Conservation (phyloP, 2,888 invertebrate species). For the Heliconius ismenius region DNA sequence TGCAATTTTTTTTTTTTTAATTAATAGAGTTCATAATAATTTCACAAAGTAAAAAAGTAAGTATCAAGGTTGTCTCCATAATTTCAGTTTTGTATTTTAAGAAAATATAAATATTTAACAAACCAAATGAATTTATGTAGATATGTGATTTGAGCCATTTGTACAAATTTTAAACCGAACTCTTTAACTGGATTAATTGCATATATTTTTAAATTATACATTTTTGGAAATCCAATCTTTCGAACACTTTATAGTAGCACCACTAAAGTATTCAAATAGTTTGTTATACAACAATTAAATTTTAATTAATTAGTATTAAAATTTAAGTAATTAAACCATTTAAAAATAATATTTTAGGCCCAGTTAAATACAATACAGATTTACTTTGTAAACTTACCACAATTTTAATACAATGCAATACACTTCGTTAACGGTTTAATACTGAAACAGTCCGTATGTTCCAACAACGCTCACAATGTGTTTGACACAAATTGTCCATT, state of each 20-base stretch:
- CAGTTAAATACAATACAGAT: slow-evolving; percentile 1
- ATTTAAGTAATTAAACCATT: too few species aligned
- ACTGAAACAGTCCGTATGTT: slow-evolving; percentile 66
- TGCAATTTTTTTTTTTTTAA: slow-evolving; percentile 4
- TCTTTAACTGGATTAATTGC: too few species aligned
- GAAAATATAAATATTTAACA: not conserved
- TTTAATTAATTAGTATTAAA: too few species aligned
- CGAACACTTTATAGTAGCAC: not conserved
- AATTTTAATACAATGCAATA: slow-evolving; percentile 37
- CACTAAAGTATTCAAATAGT: not conserved
- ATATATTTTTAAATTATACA: not conserved
- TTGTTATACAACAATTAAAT: too few species aligned
- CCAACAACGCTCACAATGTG: slow-evolving; percentile 28
- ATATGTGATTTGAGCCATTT: too few species aligned
- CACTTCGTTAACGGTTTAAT: slow-evolving; percentile 58
- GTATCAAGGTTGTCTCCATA: not conserved
- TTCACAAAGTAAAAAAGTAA: slow-evolving; percentile 13
- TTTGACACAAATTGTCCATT: slow-evolving; percentile 27
- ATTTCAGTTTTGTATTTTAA: not conserved
- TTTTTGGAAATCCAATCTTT: not conserved
- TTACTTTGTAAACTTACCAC: slow-evolving; percentile 15
- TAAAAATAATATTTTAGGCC: not conserved
- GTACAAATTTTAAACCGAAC: too few species aligned
- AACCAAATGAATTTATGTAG: not conserved
- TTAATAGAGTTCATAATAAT: slow-evolving; percentile 4